Base-by-base conservation (phyloP, 2,888 invertebrate genomes). In the Elgonia sp. region DNA sequence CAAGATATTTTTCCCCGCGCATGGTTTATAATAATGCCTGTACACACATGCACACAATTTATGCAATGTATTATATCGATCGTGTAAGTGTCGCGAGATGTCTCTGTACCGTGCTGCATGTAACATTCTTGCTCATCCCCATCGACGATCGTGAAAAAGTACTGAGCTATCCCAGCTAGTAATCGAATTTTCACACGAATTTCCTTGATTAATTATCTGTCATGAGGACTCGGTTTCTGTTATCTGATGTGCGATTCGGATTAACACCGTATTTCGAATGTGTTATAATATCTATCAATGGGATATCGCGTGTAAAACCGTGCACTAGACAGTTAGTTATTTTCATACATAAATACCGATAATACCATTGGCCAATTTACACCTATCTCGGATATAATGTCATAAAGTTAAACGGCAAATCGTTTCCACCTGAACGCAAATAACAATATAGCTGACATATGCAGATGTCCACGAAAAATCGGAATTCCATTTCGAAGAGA, bases 351-450 rank as follows among this genome's bases (percentile, higher is more conserved):
- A 76, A 76, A 84, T 84, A 77, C 53, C 42, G 62, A 70, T 84
- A 70, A 84, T 70, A 10, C 77, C 76, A 46, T 53, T 21, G 37
- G 62, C 55, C 55, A 84, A 70, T 84, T 77, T 84, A 70, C 77
- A 77, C 84, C 53, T 70, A 63, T 55, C 42, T 40, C 16, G 12
- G 62, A 42, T 53, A 55, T 63, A 84, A 77, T 70, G 63, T 63
- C 84, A 84, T 70, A 70, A 77, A 84, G 69, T 77, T 63, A 70
- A 63, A 29, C 76, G 70, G 70, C 53, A 55, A 70, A 84, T 84
- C 70, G 67, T 77, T 70, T 70, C 40, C 70, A 60, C 42, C 37
- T n/a, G 42, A 73, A 73, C 29, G 70, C 84, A 84, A 77, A 84
- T 84, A 77, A 70, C 77, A 70, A 63, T 70, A 55, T 63, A 50